Evolutionary conservation across 1,140 invertebrate species (phyloP).

Genomic region (Andricus grossulariae): DNA sequence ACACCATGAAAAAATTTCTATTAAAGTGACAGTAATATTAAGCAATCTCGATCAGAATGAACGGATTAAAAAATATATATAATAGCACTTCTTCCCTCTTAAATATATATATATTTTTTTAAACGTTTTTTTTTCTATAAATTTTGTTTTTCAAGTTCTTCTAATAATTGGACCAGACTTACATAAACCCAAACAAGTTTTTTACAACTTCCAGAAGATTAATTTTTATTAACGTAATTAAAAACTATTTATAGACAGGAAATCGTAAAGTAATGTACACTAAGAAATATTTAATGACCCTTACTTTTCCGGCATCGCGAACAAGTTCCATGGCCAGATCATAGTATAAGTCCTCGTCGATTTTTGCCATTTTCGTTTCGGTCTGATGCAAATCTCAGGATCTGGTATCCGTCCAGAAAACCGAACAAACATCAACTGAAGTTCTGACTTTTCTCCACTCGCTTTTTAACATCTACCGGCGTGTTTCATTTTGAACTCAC

Average conservation of each 20-base stretch:
- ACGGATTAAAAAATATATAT: no score
- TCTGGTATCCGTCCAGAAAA: background rate
- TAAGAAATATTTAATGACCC: constrained; percentile 26
- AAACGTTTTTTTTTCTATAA: no score
- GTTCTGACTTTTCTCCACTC: constrained; percentile 17
- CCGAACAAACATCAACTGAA: constrained; percentile 21
- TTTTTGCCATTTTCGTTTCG: constrained; percentile 14
- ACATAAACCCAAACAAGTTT: background rate
- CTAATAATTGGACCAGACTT: no score
- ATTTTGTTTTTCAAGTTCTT: no score
- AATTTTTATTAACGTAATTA: constrained; percentile 30
- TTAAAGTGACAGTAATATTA: no score
- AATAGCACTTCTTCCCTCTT: no score
- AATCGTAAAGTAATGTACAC: background rate
- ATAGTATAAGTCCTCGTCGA: constrained; percentile 72
- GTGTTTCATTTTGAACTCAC: background rate
- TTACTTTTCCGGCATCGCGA: constrained; percentile 76
- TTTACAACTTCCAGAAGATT: background rate
- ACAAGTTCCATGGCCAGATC: constrained; percentile 74
- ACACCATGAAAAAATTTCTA: no score
- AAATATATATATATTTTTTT: no score
- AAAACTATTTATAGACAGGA: background rate
- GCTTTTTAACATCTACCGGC: background rate
- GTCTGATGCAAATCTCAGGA: background rate
- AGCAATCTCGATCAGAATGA: no score